A percentile compares a stretch with the other conserved stretches of the same genome.
These are phyloP conservation scores for Conger conger DNA, from an alignment of 2,113 vertebrate genomes.

Conservation along the genomic window DNA sequence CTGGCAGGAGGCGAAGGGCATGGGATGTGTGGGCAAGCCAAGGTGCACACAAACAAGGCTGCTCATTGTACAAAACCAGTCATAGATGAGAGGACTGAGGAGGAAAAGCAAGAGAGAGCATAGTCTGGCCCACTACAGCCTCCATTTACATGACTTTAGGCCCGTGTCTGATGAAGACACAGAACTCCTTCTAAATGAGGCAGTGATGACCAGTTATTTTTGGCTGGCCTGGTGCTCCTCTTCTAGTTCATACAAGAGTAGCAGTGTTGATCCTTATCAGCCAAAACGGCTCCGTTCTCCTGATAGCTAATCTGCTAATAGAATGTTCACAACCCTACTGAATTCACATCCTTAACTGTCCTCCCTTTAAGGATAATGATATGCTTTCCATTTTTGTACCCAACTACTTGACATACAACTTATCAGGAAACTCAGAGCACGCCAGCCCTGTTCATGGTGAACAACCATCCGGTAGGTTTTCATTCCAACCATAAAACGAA, in stretches of 20 bases:
- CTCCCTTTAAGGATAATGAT: too few relatives aligned
- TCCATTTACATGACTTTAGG: not conserved
- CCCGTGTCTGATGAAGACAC: not conserved
- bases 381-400: not conserved
- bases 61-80: constrained; percentile 23
- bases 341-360: too few relatives aligned
- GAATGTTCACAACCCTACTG: not conserved
- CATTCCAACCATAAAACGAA: too few relatives aligned
- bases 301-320: not conserved
- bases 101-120: not conserved
- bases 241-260: constrained; percentile 18
- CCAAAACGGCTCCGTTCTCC: not conserved
- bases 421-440: not conserved
- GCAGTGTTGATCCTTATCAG: constrained; percentile 27
- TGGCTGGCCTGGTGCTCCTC: not conserved
- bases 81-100: not conserved
- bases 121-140: not conserved
- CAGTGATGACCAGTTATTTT: not conserved
- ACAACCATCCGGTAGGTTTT: too few relatives aligned
- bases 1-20: not conserved
- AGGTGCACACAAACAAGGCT: constrained; percentile 33
- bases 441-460: too few relatives aligned
- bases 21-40: not conserved
- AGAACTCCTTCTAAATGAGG: constrained; percentile 1
- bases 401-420: not conserved